Percentiles rank a stretch among this genome's conserved stretches.
These are phyloP conservation scores for Thelaira solivaga DNA, from an alignment of 2,888 invertebrate genomes.

Conservation along the genomic window DNA sequence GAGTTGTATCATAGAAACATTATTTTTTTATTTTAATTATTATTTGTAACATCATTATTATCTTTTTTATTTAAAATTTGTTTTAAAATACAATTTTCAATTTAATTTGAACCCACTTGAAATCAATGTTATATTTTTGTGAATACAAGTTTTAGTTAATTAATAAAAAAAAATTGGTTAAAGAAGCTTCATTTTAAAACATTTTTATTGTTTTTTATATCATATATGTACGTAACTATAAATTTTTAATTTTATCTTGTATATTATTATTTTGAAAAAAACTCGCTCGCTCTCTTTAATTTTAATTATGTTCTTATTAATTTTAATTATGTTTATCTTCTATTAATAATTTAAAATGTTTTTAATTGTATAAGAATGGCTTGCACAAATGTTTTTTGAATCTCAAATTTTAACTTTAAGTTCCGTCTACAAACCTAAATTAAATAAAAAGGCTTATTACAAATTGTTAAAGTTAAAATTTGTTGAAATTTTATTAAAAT, in stretches of 20 bases:
- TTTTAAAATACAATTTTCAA: too few species aligned
- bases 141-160: too few species aligned
- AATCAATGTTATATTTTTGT: too few species aligned
- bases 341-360: constrained; percentile 17
- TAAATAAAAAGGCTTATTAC: not conserved
- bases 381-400: constrained; percentile 10
- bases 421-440: not conserved
- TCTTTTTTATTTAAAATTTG: too few species aligned
- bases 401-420: constrained; percentile 24
- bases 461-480: constrained; percentile 15
- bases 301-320: constrained; percentile 11
- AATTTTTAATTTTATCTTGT: constrained; percentile 25
- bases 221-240: constrained; percentile 1
- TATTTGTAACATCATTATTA: too few species aligned
- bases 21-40: too few species aligned
- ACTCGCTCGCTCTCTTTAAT: constrained; percentile 25
- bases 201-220: not conserved
- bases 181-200: not conserved
- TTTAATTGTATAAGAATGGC: constrained; percentile 22
- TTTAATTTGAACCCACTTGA: too few species aligned
- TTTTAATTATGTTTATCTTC: not conserved
- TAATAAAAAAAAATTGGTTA: too few species aligned
- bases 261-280: not conserved
- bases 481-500: constrained; percentile 6
- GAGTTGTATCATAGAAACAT: too few species aligned